Percentiles rank a stretch among this genome's conserved stretches.
Evolutionary conservation across 2,888 invertebrate genomes (phyloP).

Genomic region (Acronicta psi): DNA sequence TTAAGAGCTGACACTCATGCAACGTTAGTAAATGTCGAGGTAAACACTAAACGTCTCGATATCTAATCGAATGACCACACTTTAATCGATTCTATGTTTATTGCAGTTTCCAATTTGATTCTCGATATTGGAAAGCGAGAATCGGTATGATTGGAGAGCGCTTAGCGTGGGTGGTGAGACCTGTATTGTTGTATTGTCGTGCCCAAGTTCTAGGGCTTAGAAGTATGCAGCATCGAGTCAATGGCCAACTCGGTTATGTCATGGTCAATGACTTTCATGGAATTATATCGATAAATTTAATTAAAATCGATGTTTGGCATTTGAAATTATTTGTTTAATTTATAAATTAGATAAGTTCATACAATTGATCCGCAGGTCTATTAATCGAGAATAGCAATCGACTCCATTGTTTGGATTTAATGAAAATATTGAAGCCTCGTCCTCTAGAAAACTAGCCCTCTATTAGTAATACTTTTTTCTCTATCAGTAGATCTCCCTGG

Average conservation of each 20-base stretch:
- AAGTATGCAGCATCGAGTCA: constrained; percentile 28
- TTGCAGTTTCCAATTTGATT: constrained; percentile 65
- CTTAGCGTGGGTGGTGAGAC: constrained; percentile 67
- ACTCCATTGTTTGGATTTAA: too few species aligned
- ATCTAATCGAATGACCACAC: constrained; percentile 64
- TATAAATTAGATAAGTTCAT: too few species aligned
- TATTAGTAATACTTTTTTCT: not conserved
- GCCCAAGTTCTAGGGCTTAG: constrained; percentile 63
- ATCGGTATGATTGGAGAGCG: constrained; percentile 66
- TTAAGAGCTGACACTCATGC: constrained; percentile 10
- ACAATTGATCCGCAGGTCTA: too few species aligned
- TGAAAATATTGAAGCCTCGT: too few species aligned
- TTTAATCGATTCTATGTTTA: constrained; percentile 68
- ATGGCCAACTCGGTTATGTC: constrained; percentile 27
- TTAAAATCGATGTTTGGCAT: too few species aligned
- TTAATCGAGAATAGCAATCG: too few species aligned
- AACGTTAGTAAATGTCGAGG: constrained; percentile 34
- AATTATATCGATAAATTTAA: not conserved
- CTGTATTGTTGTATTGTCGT: constrained; percentile 61
- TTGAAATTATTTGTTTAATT: too few species aligned
- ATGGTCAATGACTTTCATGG: constrained; percentile 8
- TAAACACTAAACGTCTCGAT: constrained; percentile 54
- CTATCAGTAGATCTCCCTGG: too few species aligned
- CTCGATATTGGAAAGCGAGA: constrained; percentile 72
- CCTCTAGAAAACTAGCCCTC: too few species aligned